Evolutionary conservation across 2,797 vertebrate genomes (phyloP), one percentile per base, ranked within the genome.

Genomic region (Sebastes hubbsi): DNA sequence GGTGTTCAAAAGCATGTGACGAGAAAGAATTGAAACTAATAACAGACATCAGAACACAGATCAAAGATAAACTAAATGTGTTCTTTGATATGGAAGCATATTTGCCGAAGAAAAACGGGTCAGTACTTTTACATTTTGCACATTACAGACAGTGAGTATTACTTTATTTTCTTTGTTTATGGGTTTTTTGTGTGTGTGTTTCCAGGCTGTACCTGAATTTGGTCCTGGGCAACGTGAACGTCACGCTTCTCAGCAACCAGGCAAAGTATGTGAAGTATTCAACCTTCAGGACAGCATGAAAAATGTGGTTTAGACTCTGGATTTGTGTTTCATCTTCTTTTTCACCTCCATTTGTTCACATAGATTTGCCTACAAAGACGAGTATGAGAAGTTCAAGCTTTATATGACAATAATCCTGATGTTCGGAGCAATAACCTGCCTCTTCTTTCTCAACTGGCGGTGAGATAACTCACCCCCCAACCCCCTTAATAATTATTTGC

Each of bases 61-160:
- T 99, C 85, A 99, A 98, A 95, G 98, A 99, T 11, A 96, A 96
- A 75, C 97, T 97, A 84, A 96, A 98, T 88, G 84, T 96, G 24
- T 99, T 99, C 95, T 99, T 99, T 27, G 97, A 99, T 89, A 99
- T 99, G 99, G 98, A 99, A 91, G 97, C 98, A 12, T 99, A 99
- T 93, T 94, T 99, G 91, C 99, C 99, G 36, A 99, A 99, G 95
- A 99, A 94, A 90, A 99, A 99, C 0, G 97, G 99, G 99, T 99
- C 88, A 1, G 96, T 88, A 20, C 71, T 63, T 64, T 49, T 49
- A 3, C 0, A 9, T 69, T 22, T 29, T 1, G 1, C 6, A 10
- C n/a, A 20, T 74, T 42, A 20, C 9, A 32, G 12, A 24, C 11
- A 16, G 0, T 30, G 2, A 18, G 2, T 58, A 30, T 68, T 1